phyloP scores from a whole-genome alignment of 2,888 invertebrate genomes.

The Leptodirus hochenwartii region DNA sequence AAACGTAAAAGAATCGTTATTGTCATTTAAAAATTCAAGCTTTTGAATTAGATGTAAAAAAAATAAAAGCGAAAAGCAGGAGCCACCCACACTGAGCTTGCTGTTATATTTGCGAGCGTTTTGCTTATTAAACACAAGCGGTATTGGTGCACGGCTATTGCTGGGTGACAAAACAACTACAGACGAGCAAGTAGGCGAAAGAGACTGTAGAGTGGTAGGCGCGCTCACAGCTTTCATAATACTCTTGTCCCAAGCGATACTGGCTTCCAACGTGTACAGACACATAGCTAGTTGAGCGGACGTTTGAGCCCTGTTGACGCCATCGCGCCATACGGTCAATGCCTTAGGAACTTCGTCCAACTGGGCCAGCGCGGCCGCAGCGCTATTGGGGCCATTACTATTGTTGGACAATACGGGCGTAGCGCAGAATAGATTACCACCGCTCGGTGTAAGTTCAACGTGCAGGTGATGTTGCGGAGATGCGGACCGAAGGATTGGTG shows the following conservation, averaged over 20 bases:
- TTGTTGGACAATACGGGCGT: no score
- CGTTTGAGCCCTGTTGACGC: conserved; percentile 64
- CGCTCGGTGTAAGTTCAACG: no score
- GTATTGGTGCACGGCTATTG: conserved; percentile 4
- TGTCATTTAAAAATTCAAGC: not conserved
- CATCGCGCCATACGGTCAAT: conserved; percentile 75
- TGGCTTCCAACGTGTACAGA: conserved; percentile 73
- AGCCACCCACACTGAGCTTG: conserved; percentile 31
- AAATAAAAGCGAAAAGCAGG: conserved; percentile 23
- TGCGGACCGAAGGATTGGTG: no score
- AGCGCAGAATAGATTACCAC: conserved; percentile 2
- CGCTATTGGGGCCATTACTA: conserved; percentile 6
- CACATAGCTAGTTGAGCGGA: conserved; percentile 84
- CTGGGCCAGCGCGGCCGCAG: conserved; percentile 1
- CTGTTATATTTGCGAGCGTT: conserved; percentile 31
- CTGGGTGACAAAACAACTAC: no score
- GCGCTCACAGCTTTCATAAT: conserved; percentile 95
- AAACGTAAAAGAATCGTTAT: conserved; percentile 7
- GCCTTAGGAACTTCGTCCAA: conserved; percentile 54
- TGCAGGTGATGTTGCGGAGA: conserved; percentile 8
- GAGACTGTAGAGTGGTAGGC: conserved; percentile 13
- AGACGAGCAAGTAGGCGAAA: no score
- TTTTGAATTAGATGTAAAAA: conserved; percentile 12
- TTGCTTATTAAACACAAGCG: conserved; percentile 25
- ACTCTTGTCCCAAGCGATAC: conserved; percentile 97